phyloP scores from a whole-genome alignment of 1,140 invertebrate genomes.

The Panagrolaimus sp. region DNA sequence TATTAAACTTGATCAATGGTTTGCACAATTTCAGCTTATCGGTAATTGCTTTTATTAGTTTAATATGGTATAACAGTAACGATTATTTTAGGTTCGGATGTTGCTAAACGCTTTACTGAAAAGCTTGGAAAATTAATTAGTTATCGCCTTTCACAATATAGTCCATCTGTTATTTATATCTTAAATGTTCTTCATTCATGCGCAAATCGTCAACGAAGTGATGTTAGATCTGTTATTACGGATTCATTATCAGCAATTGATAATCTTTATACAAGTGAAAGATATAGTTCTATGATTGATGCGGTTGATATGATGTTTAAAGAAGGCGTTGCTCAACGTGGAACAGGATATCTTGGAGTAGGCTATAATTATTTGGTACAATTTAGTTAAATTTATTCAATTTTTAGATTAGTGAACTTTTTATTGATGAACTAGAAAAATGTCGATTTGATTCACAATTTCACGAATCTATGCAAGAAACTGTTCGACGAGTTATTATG shows the following conservation, averaged over 20 bases:
- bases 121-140: conserved; percentile 40
- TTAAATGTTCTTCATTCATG: conserved; percentile 1
- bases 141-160: background rate
- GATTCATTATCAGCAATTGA: background rate
- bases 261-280: conserved; percentile 4
- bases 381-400: conserved; percentile 13
- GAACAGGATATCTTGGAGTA: background rate
- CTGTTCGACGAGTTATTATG: background rate
- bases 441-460: background rate
- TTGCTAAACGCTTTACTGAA: conserved; percentile 42
- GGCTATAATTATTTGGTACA: background rate
- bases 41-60: conserved; percentile 26
- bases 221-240: background rate
- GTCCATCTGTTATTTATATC: background rate
- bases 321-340: conserved; percentile 3
- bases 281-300: background rate
- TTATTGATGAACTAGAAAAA: conserved; percentile 14
- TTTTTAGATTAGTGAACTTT: conserved; percentile 20
- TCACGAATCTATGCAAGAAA: conserved; percentile 13
- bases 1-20: conserved; percentile 33
- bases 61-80: too few species aligned
- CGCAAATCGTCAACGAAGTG: background rate
- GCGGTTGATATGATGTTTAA: background rate
- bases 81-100: conserved; percentile 34
- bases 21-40: conserved; percentile 54